Evolutionary conservation across 2,888 invertebrate species (phyloP), one percentile per base, ranked within the genome.

Genomic region (Noctua janthe): DNA sequence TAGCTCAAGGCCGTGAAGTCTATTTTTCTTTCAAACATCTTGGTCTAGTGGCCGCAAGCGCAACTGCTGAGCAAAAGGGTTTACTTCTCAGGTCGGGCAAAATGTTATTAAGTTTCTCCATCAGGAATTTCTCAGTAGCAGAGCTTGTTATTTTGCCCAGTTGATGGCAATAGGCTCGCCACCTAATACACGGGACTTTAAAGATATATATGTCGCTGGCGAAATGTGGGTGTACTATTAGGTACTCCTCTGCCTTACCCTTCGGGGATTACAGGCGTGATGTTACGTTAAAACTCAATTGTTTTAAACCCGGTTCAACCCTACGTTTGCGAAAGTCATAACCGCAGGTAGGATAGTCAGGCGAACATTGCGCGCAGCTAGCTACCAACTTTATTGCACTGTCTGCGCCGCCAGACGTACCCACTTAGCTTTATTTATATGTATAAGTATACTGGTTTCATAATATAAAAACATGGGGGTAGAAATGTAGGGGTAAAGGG

Each of bases 321-420:
- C 87, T 89, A 81, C 1, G 20, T 17, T 51, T 10, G 13, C 39
- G 59, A 49, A 74, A 72, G 80, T 83, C 71, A 82, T 89, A 89
- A 83, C 82, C 70, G 74, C 72, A 83, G 87, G 83, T 78, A 80
- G 81, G 76, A 71, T 77, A 82, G 74, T 74, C 43, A 62, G 35
- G 64, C 71, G 64, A 75, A 66, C 81, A 87, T 84, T 79, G 78
- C 76, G 74, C 80, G 56, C 71, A 71, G 67, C 84, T 81, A 71
- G 67, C 84, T 81, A 69, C 76, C 78, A 49, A 76, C 84, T 87
- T 85, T 88, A 88, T 88, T 86, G 81, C 83, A 79, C 81, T 78
- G 85, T 83, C 85, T 83, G 70, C 56, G 67, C 49, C 13, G 29
- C 73, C 76, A 80, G 86, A 78, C 88, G 54, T 70, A 71, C 66